A percentile compares a stretch with the other conserved stretches of the same genome.
These are phyloP conservation scores for Drosophila bocki DNA, from an alignment of 1,140 invertebrate genomes.

Conservation along the genomic window DNA sequence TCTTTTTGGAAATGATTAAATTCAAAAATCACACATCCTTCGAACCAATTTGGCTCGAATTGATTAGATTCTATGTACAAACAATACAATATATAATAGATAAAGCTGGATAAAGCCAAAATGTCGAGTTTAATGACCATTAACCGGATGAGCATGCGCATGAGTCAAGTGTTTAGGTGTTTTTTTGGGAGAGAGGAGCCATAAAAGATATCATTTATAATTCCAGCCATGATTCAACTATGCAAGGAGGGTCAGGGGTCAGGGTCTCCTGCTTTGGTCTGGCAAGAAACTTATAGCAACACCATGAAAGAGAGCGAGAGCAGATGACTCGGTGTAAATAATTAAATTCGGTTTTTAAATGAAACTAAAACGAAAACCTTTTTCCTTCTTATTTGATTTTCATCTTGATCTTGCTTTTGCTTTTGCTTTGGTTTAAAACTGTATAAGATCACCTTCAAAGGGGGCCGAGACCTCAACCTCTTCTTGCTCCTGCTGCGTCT, in stretches of 20 bases:
- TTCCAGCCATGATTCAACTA: neutral
- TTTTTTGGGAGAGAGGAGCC: neutral
- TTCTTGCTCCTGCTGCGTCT: constrained; percentile 28
- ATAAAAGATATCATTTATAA: neutral
- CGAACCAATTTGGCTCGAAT: neutral
- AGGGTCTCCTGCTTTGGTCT: neutral
- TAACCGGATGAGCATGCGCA: constrained; percentile 8
- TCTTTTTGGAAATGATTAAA: constrained; percentile 4
- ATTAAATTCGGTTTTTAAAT: constrained; percentile 10
- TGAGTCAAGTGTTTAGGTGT: neutral
- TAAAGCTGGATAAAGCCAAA: neutral
- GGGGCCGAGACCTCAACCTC: constrained; percentile 8
- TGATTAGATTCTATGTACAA: constrained; percentile 8
- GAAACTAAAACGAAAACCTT: constrained; percentile 36
- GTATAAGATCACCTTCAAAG: constrained; percentile 86
- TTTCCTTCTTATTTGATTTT: neutral
- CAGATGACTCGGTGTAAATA: neutral
- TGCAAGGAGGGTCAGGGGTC: neutral
- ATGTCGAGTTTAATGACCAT: neutral
- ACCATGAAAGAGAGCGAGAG: constrained; percentile 28
- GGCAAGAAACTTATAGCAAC: neutral
- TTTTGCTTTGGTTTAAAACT: constrained; percentile 67
- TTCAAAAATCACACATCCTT: constrained; percentile 8
- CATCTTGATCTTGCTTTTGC: neutral
- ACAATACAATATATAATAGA: constrained; percentile 11